Base-by-base conservation (phyloP, 1,140 invertebrate species). In the Lordiphosa collinella region DNA sequence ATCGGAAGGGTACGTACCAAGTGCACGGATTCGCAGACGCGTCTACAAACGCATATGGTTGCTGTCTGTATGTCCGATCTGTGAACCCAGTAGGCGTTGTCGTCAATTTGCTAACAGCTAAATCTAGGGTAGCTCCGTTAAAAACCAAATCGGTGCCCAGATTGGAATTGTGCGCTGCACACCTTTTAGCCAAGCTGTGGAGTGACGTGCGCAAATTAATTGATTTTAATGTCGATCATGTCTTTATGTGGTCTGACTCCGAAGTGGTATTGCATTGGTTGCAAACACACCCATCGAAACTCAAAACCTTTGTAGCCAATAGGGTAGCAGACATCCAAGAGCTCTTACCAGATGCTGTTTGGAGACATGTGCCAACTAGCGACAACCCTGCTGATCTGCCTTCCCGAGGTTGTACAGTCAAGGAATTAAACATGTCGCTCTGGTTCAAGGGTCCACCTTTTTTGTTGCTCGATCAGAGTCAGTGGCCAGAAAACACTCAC, bases 21-120 rank as follows among this genome's bases (percentile, higher is more conserved):
- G 2, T 66, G 1, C 78, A 89, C 54, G 86, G 86, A 7, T 91
- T 90, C 65, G 65, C 52, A 9, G 89, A 90, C 67, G 87, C 89
- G 0, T 88, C 76, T 4, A 64, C 78, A 48, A 47, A 38, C 0
- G 89, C 82, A 8, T 90, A 89, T 60, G 89, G 84, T 4, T 75
- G 85, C 22, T 70, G 71, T 6, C 40, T 87, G 7, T 89, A 87
- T 65, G 18, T 87, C 6, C 52, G 76, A 46, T 56, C 46, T 41
- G 18, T 54, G 67, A 35, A 29, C 52, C 12, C 48, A 55, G 2
- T 65, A 3, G 54, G 82, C 1, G 25, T 54, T 4, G 61, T 54
- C 5, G 61, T 70, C 0, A 32, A 18, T 10, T 50, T 90, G 11
- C 35, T 90, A 32, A 72, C 72, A 43, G 75, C 87, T 0, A 90